phyloP scores from a whole-genome alignment of 2,888 invertebrate genomes.

The Eurytoma californica region DNA sequence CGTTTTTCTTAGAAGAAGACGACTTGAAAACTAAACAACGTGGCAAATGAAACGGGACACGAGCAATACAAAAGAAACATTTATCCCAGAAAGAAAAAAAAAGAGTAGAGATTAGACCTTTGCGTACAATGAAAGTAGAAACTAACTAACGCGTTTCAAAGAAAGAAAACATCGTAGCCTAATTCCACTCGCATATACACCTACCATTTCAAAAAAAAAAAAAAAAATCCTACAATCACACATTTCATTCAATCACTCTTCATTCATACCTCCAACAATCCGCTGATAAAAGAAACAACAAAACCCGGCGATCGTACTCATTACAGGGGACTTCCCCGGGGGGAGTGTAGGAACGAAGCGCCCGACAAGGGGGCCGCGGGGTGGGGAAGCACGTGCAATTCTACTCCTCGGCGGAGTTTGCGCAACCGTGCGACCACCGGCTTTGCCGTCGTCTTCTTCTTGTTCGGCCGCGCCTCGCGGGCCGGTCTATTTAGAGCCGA shows the following conservation, averaged over 20 bases:
- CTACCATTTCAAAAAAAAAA: too few relatives aligned
- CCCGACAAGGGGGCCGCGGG: too few relatives aligned
- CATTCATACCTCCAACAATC: too few relatives aligned
- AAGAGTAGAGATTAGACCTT: background rate
- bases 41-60: slow-evolving; percentile 17
- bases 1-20: background rate
- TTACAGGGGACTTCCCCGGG: too few relatives aligned
- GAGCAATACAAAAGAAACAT: slow-evolving; percentile 13
- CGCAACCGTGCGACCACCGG: slow-evolving; percentile 33
- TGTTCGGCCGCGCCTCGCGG: background rate
- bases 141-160: background rate
- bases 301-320: too few relatives aligned
- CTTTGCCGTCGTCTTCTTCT: slow-evolving; percentile 1
- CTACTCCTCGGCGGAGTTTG: slow-evolving; percentile 19
- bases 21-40: background rate
- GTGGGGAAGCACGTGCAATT: slow-evolving; percentile 26
- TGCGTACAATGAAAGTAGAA: background rate
- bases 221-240: too few relatives aligned
- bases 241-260: too few relatives aligned
- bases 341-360: too few relatives aligned
- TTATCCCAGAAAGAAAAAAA: background rate
- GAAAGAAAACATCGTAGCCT: too few relatives aligned
- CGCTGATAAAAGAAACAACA: too few relatives aligned
- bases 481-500: slow-evolving; percentile 46
- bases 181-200: too few relatives aligned